Evolutionary conservation across 2,797 vertebrate genomes (phyloP).

Genomic region (Uromys caudimaculatus): DNA sequence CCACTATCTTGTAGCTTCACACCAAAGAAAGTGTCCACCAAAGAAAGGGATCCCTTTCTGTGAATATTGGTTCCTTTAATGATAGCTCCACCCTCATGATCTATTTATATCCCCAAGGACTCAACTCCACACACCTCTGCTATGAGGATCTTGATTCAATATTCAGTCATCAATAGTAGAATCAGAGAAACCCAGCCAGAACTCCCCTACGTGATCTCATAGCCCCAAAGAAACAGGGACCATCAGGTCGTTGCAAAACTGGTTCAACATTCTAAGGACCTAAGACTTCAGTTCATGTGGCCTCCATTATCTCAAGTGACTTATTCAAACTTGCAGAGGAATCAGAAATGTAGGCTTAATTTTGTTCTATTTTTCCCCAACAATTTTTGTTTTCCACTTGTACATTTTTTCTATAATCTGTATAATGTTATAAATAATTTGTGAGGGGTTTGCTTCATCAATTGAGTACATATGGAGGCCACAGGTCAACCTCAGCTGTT

Average conservation of each 20-base stretch:
- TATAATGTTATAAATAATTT: background rate
- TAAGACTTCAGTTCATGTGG: background rate
- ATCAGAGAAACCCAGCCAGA: background rate
- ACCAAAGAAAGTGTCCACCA: background rate
- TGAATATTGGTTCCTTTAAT: background rate
- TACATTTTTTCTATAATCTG: background rate
- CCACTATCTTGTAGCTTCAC: background rate
- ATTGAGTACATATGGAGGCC: background rate
- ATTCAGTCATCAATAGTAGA: background rate
- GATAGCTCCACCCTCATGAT: too few relatives aligned
- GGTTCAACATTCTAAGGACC: background rate
- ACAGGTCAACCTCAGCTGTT: background rate
- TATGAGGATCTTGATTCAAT: background rate
- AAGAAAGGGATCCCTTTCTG: background rate
- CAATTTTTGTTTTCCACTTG: background rate
- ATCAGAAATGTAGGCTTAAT: background rate
- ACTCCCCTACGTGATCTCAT: background rate
- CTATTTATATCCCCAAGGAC: background rate
- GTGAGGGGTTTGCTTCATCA: too few relatives aligned
- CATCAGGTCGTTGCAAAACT: too few relatives aligned
- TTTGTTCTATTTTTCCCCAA: background rate
- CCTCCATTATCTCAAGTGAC: background rate
- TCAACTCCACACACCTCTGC: background rate
- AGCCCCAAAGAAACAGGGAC: background rate
- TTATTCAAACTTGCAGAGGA: background rate